phyloP scores from a whole-genome alignment of 2,888 invertebrate species.

The Pyrocoelia pectoralis region DNA sequence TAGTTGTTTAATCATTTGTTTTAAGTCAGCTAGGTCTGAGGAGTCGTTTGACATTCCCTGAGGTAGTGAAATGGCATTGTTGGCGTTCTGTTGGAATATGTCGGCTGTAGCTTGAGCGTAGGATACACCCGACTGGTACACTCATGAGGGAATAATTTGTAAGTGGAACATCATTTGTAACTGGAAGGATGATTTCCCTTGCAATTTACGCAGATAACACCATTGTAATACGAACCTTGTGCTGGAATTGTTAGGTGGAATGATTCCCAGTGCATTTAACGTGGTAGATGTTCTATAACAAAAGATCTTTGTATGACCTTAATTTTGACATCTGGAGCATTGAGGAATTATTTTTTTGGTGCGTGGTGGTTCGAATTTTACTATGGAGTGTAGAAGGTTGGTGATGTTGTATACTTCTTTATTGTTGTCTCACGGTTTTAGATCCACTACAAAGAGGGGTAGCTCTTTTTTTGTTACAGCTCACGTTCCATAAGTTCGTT shows the following conservation, averaged over 20 bases:
- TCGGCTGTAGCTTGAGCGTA: slow-evolving; percentile 8
- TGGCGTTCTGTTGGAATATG: slow-evolving; percentile 10
- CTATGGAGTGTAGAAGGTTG: slow-evolving; percentile 12
- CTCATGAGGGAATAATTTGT: too few species aligned
- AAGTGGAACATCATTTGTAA: not conserved
- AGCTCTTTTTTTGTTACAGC: slow-evolving; percentile 7
- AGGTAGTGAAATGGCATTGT: slow-evolving; percentile 3
- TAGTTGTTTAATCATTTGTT: not conserved
- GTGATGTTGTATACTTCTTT: too few species aligned
- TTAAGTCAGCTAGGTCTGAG: slow-evolving; percentile 2
- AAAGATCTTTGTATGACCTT: slow-evolving; percentile 10
- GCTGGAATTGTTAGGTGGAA: slow-evolving; percentile 2
- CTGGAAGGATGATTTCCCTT: slow-evolving; percentile 8
- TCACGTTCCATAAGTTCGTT: slow-evolving; percentile 13
- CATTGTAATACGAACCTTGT: not conserved
- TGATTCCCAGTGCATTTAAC: slow-evolving; percentile 5
- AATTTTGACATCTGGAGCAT: too few species aligned
- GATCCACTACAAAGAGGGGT: too few species aligned
- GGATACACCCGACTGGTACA: slow-evolving; percentile 2
- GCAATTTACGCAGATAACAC: slow-evolving; percentile 7
- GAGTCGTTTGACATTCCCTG: slow-evolving; percentile 4
- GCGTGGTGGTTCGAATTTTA: slow-evolving; percentile 12
- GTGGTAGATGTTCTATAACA: slow-evolving; percentile 6
- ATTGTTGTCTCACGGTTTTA: too few species aligned
- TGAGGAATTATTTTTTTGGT: too few species aligned